Evolutionary conservation across 2,888 invertebrate species (phyloP).

Genomic region (Pilophorus perplexus): DNA sequence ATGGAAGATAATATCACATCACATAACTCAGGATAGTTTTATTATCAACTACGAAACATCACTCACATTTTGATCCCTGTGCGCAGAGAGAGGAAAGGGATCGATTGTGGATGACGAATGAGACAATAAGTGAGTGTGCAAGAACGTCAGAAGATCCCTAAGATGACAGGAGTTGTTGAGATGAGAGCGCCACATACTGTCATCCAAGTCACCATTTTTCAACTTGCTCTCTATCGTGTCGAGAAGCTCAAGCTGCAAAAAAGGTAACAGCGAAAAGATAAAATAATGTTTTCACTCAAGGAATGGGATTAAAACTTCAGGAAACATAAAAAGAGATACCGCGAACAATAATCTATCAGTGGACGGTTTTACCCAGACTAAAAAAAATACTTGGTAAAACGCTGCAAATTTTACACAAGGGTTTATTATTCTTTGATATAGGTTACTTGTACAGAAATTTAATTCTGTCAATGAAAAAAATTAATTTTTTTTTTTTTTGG

Average conservation of each 20-base stretch:
- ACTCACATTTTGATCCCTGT: conserved; percentile 18
- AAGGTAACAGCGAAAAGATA: not conserved
- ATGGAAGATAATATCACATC: too few species aligned
- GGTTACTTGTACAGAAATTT: too few species aligned
- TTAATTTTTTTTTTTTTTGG: too few species aligned
- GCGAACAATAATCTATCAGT: too few species aligned
- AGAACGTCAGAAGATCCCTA: conserved; percentile 57
- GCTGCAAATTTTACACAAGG: too few species aligned
- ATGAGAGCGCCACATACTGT: conserved; percentile 42
- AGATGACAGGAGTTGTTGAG: conserved; percentile 50
- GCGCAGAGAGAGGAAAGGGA: conserved; percentile 39
- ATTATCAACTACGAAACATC: not conserved
- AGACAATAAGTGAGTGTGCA: conserved; percentile 60
- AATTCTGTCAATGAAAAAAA: too few species aligned
- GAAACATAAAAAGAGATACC: conserved; percentile 17
- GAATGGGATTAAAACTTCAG: too few species aligned
- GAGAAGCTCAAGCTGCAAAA: conserved; percentile 45
- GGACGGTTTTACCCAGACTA: too few species aligned
- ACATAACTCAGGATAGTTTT: too few species aligned
- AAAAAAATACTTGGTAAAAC: too few species aligned
- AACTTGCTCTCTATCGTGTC: conserved; percentile 40
- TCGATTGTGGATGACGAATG: conserved; percentile 48
- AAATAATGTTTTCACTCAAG: too few species aligned
- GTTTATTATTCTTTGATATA: too few species aligned
- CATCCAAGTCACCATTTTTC: conserved; percentile 39